phyloP scores from a whole-genome alignment of 2,113 vertebrate species.

The Andinoacara biseriatus region DNA sequence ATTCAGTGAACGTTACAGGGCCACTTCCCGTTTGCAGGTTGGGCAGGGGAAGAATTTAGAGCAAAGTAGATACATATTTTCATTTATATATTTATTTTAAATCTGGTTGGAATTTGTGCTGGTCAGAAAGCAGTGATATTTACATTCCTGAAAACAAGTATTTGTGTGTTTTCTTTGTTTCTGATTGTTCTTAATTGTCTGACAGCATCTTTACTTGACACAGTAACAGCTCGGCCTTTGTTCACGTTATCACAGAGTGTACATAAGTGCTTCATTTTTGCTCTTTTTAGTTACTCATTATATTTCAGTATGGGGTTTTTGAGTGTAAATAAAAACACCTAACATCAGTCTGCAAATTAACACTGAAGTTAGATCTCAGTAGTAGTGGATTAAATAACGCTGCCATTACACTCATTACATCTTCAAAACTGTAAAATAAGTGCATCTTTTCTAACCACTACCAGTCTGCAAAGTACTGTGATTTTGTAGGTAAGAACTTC shows the following conservation, averaged over 20 bases:
- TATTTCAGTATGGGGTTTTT: background rate
- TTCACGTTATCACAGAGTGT: background rate
- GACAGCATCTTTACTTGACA: background rate
- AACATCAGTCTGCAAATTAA: background rate
- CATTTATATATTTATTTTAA: background rate
- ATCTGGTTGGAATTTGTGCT: background rate
- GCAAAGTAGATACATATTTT: background rate
- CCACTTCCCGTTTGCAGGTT: constrained; percentile 41
- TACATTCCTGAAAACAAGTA: background rate
- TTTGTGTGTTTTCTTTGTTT: background rate
- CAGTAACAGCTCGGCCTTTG: background rate
- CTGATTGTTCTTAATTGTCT: background rate
- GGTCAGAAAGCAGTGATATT: background rate
- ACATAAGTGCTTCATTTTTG: background rate
- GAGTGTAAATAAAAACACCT: background rate
- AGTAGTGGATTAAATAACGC: background rate
- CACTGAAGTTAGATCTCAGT: background rate
- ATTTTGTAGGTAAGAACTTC: background rate
- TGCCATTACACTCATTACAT: background rate
- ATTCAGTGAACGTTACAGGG: constrained; percentile 66
- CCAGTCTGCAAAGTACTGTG: background rate
- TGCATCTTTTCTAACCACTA: background rate
- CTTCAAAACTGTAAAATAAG: background rate
- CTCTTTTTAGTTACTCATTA: background rate
- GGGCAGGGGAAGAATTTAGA: background rate